Conservation (phyloP, 2,113 vertebrate genomes). For the Abramis brama region DNA sequence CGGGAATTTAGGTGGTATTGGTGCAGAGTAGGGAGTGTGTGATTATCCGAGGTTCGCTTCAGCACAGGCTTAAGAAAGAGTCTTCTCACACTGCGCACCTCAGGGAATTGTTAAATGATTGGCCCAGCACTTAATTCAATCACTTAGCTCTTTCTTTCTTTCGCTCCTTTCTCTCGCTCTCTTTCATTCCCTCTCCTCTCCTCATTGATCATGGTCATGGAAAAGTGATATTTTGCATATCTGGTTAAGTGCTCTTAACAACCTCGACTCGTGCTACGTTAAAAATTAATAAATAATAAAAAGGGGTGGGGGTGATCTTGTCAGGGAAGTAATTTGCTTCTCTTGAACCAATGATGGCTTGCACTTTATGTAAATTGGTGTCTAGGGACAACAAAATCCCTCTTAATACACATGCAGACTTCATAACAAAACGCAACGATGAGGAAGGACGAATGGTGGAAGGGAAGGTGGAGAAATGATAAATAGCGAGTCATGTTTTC, state of each 20-base stretch:
- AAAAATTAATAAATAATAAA: constrained; percentile 76
- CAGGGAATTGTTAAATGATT: constrained; percentile 89
- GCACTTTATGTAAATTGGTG: constrained; percentile 99
- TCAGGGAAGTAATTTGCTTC: constrained; percentile 98
- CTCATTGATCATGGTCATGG: constrained; percentile 90
- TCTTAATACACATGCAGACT: constrained; percentile 98
- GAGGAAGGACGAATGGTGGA: constrained; percentile 73
- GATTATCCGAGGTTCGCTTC: constrained; percentile 90
- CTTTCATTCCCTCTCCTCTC: constrained; percentile 52
- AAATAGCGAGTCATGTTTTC: constrained; percentile 85
- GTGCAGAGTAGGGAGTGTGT: constrained; percentile 84
- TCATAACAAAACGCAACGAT: constrained; percentile 81
- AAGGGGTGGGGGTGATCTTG: constrained; percentile 89
- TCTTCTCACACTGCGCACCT: constrained; percentile 82
- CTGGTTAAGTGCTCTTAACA: constrained; percentile 96
- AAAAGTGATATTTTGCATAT: constrained; percentile 94
- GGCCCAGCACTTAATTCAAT: constrained; percentile 87
- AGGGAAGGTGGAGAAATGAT: constrained; percentile 60
- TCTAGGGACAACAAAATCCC: constrained; percentile 98
- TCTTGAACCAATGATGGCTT: constrained; percentile 98
- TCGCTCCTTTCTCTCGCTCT: constrained; percentile 59
- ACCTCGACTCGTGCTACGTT: constrained; percentile 87
- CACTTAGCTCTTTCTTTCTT: constrained; percentile 70
- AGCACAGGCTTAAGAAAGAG: constrained; percentile 87
- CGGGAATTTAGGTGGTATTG: constrained; percentile 74